Percentiles rank a stretch among this genome's conserved stretches.
These are phyloP conservation scores for Mesembrinibis cayennensis DNA, from an alignment of 2,113 vertebrate genomes.

Conservation along the genomic window DNA sequence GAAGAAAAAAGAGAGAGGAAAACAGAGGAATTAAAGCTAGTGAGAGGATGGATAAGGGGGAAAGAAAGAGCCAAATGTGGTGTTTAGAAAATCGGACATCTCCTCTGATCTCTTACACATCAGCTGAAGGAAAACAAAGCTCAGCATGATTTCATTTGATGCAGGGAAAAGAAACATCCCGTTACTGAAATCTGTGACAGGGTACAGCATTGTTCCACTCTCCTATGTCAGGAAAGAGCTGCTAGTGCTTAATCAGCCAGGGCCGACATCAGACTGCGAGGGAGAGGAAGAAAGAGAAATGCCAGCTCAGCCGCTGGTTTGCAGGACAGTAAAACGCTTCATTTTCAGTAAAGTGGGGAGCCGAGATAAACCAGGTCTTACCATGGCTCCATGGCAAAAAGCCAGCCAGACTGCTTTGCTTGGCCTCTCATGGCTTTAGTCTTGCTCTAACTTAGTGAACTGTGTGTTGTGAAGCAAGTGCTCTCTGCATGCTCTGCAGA, in stretches of 20 bases:
- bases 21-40: not conserved
- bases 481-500: not conserved
- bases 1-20: not conserved
- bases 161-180: not conserved
- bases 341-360: not conserved
- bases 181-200: not conserved
- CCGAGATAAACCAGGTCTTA: not conserved
- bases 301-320: not conserved
- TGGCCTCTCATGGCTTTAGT: not conserved
- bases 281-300: not conserved
- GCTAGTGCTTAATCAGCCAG: not conserved
- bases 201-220: not conserved
- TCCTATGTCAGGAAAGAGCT: not conserved
- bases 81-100: not conserved
- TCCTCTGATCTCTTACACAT: not conserved
- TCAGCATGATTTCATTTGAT: not conserved
- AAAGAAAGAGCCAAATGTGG: not conserved
- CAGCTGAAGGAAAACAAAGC: not conserved
- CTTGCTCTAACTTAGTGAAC: not conserved
- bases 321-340: not conserved
- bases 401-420: not conserved
- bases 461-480: not conserved
- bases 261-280: not conserved
- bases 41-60: not conserved
- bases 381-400: not conserved